Evolutionary conservation across 2,888 invertebrate genomes (phyloP), one percentile per base, ranked within the genome.

Genomic region (Agapetus fuscipes): DNA sequence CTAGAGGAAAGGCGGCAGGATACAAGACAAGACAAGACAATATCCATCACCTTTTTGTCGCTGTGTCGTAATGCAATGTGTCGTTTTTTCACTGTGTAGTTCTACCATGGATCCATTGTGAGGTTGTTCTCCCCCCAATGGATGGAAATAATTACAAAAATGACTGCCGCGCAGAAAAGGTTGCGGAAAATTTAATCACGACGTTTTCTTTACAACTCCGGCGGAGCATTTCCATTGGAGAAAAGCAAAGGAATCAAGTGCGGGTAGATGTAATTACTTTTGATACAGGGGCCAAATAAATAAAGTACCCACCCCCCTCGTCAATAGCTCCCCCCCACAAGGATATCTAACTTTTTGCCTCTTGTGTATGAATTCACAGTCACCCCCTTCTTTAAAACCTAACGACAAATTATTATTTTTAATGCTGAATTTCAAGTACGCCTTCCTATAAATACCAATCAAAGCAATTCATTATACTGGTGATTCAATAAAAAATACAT

Each of bases 241-340:
- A 32, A 29, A 28, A 39, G 20, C 16, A 35, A 32, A 35, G 34
- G 34, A 44, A 43, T 35, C 41, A 24, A 39, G 41, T 41, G 38
- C 30, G 37, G 36, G 43, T 37, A 44, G 47, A 31, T 38, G 38
- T 47, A 44, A 47, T 47, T 47, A 47, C 44, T 47, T 42, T 44
- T 37, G 45, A 46, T 46, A 46, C 33, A 39, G 41, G 43, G 38
- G 34, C 37, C 31, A 35, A 41, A 37, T 43, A 44, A 43, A 44
- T 46, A 34, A 4, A 20, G 5, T 20, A 9, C 20, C 20, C n/a
- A n/a, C n/a, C n/a, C n/a, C n/a, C 41, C 36, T 34, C 38, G 32
- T 35, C 36, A 33, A 33, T 37, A 25, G 36, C 31, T 37, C 34
- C 34, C 40, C 37, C 37, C 25, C 30, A n/a, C n/a, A n/a, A n/a